Percentiles rank a stretch among this genome's conserved stretches.
Conservation (phyloP, 2,113 vertebrate species). For the Petromus typicus region DNA sequence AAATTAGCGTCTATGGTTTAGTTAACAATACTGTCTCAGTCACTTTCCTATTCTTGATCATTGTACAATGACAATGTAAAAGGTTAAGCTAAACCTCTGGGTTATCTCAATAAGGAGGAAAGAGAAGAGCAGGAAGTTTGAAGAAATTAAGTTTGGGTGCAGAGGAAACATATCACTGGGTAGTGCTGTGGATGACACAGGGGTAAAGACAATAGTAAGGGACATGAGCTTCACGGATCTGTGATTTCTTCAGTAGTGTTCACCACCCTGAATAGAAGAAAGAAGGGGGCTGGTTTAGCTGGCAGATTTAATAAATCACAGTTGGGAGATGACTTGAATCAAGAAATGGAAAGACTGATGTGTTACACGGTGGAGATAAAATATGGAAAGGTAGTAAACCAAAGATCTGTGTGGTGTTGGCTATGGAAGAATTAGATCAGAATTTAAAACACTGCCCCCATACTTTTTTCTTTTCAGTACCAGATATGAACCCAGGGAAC, state of each 20-base stretch:
- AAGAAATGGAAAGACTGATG: too few species aligned
- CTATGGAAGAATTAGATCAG: background rate
- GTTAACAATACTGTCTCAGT: background rate
- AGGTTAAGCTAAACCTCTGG: background rate
- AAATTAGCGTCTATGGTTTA: background rate
- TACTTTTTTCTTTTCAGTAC: background rate
- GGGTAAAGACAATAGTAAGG: background rate
- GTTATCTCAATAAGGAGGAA: background rate
- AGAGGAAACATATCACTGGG: background rate
- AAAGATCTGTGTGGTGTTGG: background rate
- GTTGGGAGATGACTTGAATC: too few species aligned
- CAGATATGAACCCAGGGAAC: background rate
- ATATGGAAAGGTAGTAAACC: background rate
- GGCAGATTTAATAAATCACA: background rate
- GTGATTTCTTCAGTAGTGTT: background rate
- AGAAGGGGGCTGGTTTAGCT: background rate
- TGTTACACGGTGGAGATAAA: background rate
- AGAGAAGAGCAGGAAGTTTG: background rate
- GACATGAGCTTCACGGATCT: accelerated
- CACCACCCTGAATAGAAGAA: background rate
- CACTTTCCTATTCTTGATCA: background rate
- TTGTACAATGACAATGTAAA: background rate
- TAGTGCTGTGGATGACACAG: background rate
- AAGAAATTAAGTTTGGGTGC: background rate
- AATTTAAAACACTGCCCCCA: background rate